These are phyloP conservation scores for Terebella lapidaria DNA, from an alignment of 2,888 invertebrate species.

Conservation along the genomic window DNA sequence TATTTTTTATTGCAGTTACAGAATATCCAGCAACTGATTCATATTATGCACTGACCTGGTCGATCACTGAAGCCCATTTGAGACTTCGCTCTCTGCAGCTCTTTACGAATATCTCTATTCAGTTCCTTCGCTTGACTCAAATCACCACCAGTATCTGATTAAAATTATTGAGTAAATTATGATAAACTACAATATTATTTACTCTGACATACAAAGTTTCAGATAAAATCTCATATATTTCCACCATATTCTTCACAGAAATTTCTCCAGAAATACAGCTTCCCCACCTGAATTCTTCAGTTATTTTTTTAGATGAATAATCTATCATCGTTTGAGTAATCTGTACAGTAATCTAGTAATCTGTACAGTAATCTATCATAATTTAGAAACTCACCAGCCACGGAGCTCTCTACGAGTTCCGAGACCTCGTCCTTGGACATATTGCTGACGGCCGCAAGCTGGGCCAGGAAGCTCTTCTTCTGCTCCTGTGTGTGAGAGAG, in stretches of 20 bases:
- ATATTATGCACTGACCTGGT: no score
- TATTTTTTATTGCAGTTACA: no score
- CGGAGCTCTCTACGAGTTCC: constrained; percentile 33
- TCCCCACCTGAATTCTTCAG: neutral
- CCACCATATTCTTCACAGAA: no score
- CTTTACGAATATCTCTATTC: constrained; percentile 31
- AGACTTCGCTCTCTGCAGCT: constrained; percentile 32
- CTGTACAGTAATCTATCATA: no score
- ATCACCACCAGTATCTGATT: constrained; percentile 27
- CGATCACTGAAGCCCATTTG: constrained; percentile 6
- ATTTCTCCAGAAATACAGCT: no score
- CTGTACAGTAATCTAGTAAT: no score
- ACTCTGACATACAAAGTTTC: neutral
- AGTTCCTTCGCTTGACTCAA: constrained; percentile 31
- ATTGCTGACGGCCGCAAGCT: constrained; percentile 41
- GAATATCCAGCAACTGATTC: no score
- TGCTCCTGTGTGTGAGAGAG: constrained; percentile 31
- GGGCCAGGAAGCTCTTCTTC: constrained; percentile 38
- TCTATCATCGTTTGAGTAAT: no score
- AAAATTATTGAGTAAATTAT: neutral
- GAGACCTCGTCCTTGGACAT: constrained; percentile 37
- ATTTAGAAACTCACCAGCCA: constrained; percentile 17
- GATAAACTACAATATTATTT: neutral
- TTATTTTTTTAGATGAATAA: neutral
- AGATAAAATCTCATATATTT: no score